Conservation (phyloP, 2,888 invertebrate genomes). For the Drosophila macrospina region DNA sequence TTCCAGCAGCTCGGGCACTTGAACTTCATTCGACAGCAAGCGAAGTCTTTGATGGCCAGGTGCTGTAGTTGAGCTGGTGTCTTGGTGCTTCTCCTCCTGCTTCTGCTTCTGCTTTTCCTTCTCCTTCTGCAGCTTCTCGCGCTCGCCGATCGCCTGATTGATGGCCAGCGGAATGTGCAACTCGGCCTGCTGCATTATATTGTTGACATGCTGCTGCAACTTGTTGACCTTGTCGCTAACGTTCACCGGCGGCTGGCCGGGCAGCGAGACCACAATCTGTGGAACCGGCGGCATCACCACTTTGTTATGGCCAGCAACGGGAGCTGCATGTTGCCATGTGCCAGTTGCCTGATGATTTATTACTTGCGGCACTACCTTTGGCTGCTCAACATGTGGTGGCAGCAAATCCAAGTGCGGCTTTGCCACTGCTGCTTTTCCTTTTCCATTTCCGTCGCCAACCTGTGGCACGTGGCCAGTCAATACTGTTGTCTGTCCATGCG, state of each 20-base stretch:
- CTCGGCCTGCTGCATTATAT: slow-evolving; percentile 71
- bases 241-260: slow-evolving; percentile 49
- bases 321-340: slow-evolving; percentile 34
- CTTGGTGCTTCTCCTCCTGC: slow-evolving; percentile 1
- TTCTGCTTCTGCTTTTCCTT: slow-evolving; percentile 20
- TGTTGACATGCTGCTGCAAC: slow-evolving; percentile 58
- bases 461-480: slow-evolving; percentile 64
- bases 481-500: slow-evolving; percentile 32
- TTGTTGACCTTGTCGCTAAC: slow-evolving; percentile 65
- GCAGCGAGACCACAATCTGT: slow-evolving; percentile 56
- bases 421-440: slow-evolving; percentile 33
- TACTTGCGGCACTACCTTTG: slow-evolving; percentile 56
- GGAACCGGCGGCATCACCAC: slow-evolving; percentile 61
- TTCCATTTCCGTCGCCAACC: slow-evolving; percentile 35
- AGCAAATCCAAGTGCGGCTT: slow-evolving; percentile 58
- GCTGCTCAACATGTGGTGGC: slow-evolving; percentile 56
- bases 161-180: slow-evolving; percentile 63
- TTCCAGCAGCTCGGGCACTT: slow-evolving; percentile 52
- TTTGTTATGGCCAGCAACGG: slow-evolving; percentile 49
- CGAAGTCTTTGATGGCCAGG: slow-evolving; percentile 25
- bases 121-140: slow-evolving; percentile 37
- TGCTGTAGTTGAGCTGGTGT: not conserved
- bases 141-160: slow-evolving; percentile 61
- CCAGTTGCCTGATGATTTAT: slow-evolving; percentile 62
- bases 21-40: slow-evolving; percentile 39